A percentile compares a stretch with the other conserved stretches of the same genome.
These are phyloP conservation scores for Laticauda colubrina DNA, from an alignment of 2,113 vertebrate genomes.

Conservation along the genomic window DNA sequence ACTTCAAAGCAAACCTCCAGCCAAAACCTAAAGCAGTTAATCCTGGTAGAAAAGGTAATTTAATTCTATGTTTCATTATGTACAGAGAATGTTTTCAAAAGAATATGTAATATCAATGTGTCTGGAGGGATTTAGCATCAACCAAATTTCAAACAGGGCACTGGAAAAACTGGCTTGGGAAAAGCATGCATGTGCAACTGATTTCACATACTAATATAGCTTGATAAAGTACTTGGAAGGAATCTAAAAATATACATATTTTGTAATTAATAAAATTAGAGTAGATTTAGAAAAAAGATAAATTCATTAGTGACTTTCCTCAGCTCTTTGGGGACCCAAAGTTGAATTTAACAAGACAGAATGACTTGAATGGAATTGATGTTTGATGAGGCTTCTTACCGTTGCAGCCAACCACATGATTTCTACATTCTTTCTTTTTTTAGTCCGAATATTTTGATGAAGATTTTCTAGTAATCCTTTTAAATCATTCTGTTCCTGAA, in stretches of 20 bases:
- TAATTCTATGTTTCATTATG: not conserved
- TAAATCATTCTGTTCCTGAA: constrained; percentile 90
- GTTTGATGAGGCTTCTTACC: constrained; percentile 68
- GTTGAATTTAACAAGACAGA: constrained; percentile 26
- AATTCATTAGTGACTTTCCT: not conserved
- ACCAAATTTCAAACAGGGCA: not conserved
- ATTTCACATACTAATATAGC: not conserved
- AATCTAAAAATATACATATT: not conserved
- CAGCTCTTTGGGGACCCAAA: not conserved
- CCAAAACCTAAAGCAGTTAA: not conserved
- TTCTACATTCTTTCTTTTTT: constrained; percentile 98
- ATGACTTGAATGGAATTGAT: not conserved
- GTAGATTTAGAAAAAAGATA: not conserved
- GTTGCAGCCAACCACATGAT: constrained; percentile 93
- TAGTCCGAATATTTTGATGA: constrained; percentile 91
- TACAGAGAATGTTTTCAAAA: not conserved
- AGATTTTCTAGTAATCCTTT: constrained; percentile 93
- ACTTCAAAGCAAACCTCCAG: not conserved
- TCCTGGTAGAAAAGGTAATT: not conserved
- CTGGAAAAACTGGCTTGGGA: not conserved
- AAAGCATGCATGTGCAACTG: not conserved
- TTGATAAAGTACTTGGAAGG: constrained; percentile 7
- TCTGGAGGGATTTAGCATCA: too few species aligned
- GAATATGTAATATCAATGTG: not conserved
- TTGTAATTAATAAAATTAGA: not conserved